Evolutionary conservation across 1,140 invertebrate species (phyloP), one percentile per base, ranked within the genome.

Genomic region (Dinoponera quadriceps): DNA sequence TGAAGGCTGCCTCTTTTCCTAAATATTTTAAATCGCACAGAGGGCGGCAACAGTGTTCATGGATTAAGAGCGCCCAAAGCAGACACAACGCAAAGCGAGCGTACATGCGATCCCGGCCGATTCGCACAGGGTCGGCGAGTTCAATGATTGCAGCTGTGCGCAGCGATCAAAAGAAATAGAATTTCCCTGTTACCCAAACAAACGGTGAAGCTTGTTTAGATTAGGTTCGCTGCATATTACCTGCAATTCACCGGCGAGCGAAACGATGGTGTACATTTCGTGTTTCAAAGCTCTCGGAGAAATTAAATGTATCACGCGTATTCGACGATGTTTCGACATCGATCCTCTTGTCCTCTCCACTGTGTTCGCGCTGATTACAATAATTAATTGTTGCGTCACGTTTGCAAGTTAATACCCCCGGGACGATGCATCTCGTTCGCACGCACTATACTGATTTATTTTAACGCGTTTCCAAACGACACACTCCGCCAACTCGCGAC

Each of bases 1-100:
- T 66, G 14, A 9, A 68, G n/a, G 27, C 9, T 14, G 33, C 22
- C 11, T 48, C 55, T 78, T 80, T 29, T 33, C 33, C 7, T 20
- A 71, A 59, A 71, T 71, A 59, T n/a, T n/a, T 33, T 29, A 55
- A 78, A 69, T 57, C 62, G 33, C 13, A 20, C 4, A 55, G 20
- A 75, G 44, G 27, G n/a, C 49, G 29, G 27, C 49, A 2, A n/a
- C 27, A 20, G 60, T 54, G 27, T 65, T 77, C 65, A 33, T 65
- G 62, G 75, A 80, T 80, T 80, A 80, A 80, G 54, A 57, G 75
- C 7, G 75, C 75, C 59, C 65, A 69, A 80, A 80, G 54, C 29
- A 25, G 7, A 11, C 62, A 11, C 62, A 78, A 71, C 75, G 22
- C 44, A 27, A 59, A 71, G 69, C 75, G 49, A 78, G 69, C n/a